A percentile compares a stretch with the other conserved stretches of the same genome.
Conservation (phyloP, 2,888 invertebrate species). For the Melanotus villosus region DNA sequence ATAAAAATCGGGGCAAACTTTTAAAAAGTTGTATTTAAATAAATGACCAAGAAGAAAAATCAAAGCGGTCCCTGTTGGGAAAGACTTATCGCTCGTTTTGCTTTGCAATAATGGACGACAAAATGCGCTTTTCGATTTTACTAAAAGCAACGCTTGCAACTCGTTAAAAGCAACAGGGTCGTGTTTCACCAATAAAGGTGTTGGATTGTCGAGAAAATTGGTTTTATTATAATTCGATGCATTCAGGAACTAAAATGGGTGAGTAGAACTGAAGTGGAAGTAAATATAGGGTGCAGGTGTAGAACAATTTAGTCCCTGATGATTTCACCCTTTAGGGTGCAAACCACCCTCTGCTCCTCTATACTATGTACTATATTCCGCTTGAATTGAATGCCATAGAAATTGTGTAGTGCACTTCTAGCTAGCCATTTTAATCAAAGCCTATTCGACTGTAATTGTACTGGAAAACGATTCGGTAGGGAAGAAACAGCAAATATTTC, state of each 20-base stretch:
- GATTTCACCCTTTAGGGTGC: conserved; percentile 3
- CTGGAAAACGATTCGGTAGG: too few species aligned
- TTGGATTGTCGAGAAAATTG: conserved; percentile 17
- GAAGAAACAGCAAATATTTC: too few species aligned
- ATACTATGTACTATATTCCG: too few species aligned
- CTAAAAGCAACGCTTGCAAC: background rate
- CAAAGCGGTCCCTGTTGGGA: background rate
- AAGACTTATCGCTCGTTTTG: background rate
- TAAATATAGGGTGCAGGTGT: conserved; percentile 33
- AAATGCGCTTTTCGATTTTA: background rate
- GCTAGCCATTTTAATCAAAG: too few species aligned
- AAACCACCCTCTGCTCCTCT: too few species aligned
- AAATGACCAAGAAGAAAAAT: background rate
- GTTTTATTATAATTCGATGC: conserved; percentile 31
- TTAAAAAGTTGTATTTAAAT: conserved; percentile 5
- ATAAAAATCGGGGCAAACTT: background rate
- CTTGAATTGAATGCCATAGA: too few species aligned
- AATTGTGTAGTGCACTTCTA: too few species aligned
- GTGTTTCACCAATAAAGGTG: background rate
- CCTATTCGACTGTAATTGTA: too few species aligned
- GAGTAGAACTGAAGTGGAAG: conserved; percentile 5
- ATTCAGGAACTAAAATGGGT: background rate
- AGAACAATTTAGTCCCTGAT: conserved; percentile 21
- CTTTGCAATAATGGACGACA: background rate
- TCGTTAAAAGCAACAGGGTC: background rate